A percentile compares a stretch with the other conserved stretches of the same genome.
phyloP scores from a whole-genome alignment of 2,888 invertebrate genomes.

The Trachelus troglodyta region DNA sequence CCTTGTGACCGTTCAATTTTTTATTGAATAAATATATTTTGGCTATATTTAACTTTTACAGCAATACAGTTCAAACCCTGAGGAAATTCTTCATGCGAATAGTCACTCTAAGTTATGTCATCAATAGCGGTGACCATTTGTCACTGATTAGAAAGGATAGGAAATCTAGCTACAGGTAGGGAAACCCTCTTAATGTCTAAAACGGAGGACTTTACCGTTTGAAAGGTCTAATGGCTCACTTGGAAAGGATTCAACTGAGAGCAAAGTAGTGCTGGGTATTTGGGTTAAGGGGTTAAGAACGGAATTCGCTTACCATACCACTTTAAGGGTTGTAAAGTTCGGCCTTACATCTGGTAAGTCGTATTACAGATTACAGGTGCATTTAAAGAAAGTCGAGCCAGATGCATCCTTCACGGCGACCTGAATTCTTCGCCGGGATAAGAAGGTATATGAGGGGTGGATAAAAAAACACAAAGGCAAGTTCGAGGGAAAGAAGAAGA shows the following conservation, averaged over 20 bases:
- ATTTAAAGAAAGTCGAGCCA: neutral
- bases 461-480: neutral
- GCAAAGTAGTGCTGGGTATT: neutral
- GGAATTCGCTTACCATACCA: neutral
- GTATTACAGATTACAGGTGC: neutral
- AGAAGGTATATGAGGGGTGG: neutral
- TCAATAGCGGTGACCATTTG: neutral
- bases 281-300: neutral
- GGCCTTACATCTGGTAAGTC: neutral
- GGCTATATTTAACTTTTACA: neutral
- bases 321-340: neutral
- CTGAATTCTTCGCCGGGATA: neutral
- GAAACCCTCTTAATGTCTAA: neutral
- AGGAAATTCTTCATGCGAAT: neutral
- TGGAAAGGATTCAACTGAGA: neutral
- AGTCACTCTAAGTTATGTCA: neutral
- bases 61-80: neutral
- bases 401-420: neutral
- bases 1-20: neutral
- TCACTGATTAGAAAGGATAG: neutral
- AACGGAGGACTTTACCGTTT: neutral
- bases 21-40: neutral
- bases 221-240: neutral
- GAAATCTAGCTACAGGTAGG: accelerated
- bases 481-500: neutral